Evolutionary conservation across 2,113 vertebrate genomes (phyloP), one percentile per base, ranked within the genome.

Genomic region (Calyptomena viridis): DNA sequence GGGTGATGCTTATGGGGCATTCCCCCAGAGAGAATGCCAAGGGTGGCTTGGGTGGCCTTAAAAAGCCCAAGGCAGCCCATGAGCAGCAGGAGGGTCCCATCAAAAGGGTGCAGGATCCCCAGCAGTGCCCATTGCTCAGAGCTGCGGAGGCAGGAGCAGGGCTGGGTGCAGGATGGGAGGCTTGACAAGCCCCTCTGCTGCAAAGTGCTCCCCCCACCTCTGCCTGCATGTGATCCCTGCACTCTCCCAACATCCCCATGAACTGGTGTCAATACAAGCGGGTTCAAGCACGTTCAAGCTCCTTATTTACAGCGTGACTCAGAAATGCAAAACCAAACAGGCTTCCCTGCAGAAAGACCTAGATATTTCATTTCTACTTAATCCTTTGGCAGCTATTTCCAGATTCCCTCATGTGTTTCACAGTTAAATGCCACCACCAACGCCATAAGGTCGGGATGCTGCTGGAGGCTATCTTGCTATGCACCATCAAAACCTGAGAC

Each of bases 211-310:
- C 59, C 35, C 21, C 14, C 9, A 3, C 39, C 33, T 31, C 74
- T 28, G 44, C 35, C 84, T 66, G 4, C 2, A 3, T 1, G 0
- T 0, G 0, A n/a, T 33, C 37, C 46, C 60, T 46, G 39, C 71
- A 37, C 44, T 33, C 52, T 47, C 71, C 44, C 19, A 5, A 17
- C 0, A 0, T 30, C 71, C 58, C 33, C 30, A 2, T 2, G 4
- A 50, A 28, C 25, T 15, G 72, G 39, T 55, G 72, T 76, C 72
- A 23, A 3, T 39, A 55, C 31, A 31, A 74, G 30, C 1, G 3
- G 56, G 55, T 81, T 93, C 69, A 33, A 33, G 86, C 64, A 39
- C 0, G 64, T 55, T 67, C 56, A 55, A 85, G 68, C 63, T 92
- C 60, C 75, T 44, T 30, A 2, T 60, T 85, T 6, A 25, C 4